phyloP scores from a whole-genome alignment of 2,113 vertebrate species.

The Stictonetta naevosa region DNA sequence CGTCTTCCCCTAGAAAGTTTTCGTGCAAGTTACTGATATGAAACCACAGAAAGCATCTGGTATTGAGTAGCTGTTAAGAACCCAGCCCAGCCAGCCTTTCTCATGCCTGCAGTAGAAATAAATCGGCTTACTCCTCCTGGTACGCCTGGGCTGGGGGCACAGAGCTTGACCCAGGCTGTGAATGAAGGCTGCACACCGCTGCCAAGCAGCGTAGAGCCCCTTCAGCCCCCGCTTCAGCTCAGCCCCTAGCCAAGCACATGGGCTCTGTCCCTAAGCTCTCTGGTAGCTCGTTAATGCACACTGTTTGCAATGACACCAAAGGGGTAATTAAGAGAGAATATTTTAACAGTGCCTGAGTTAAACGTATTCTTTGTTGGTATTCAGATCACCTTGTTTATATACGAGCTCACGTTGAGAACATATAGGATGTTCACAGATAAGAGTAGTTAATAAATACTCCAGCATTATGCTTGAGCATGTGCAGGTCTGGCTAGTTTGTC shows the following conservation, averaged over 20 bases:
- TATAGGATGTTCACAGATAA: neutral
- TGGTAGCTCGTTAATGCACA: neutral
- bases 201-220: neutral
- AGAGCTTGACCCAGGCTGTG: neutral
- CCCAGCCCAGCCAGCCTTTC: neutral
- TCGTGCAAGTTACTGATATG: neutral
- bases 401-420: neutral
- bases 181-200: neutral
- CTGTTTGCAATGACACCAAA: neutral
- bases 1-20: neutral
- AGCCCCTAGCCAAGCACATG: neutral
- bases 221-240: neutral
- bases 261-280: neutral
- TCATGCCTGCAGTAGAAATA: neutral
- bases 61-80: neutral
- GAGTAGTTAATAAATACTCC: neutral
- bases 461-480: neutral
- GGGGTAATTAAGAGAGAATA: neutral
- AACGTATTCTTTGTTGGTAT: neutral
- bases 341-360: slow-evolving; percentile 1
- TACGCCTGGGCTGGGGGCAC: neutral
- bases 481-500: neutral
- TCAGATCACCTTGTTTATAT: neutral
- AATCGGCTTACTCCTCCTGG: neutral
- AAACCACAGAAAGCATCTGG: neutral